phyloP scores from a whole-genome alignment of 2,797 vertebrate genomes.

The Apogon talboti region DNA sequence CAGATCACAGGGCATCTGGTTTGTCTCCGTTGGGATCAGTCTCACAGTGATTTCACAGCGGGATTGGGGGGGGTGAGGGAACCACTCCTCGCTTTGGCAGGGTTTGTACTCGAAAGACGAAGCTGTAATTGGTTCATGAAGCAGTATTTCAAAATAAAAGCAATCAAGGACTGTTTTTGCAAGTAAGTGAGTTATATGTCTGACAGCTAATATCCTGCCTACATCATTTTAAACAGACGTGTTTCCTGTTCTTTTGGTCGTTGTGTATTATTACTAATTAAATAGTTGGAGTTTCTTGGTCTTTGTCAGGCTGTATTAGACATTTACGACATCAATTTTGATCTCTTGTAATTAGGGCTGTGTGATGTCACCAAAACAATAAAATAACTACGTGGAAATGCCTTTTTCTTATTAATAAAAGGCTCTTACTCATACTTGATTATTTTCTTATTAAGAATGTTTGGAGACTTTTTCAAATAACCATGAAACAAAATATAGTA shows the following conservation, averaged over 20 bases:
- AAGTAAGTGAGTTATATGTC: not conserved
- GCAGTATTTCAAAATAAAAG: not conserved
- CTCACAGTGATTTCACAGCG: not conserved
- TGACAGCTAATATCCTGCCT: not conserved
- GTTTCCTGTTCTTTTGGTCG: not conserved
- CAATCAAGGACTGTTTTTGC: not conserved
- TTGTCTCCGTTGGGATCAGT: slow-evolving; percentile 17
- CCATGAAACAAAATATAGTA: too few species aligned
- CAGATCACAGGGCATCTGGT: slow-evolving; percentile 44
- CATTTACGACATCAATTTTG: not conserved
- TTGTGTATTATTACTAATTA: not conserved
- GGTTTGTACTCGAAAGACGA: not conserved
- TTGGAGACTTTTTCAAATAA: too few species aligned
- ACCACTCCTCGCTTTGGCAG: not conserved
- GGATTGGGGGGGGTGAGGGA: not conserved
- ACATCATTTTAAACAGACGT: not conserved
- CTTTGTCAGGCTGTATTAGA: not conserved
- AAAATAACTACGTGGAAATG: too few species aligned
- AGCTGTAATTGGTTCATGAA: not conserved
- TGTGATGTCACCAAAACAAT: too few species aligned
- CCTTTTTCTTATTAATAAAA: too few species aligned
- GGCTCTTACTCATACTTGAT: too few species aligned
- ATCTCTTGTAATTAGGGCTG: not conserved
- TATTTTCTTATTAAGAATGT: too few species aligned
- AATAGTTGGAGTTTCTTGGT: not conserved